Base-by-base conservation (phyloP, 2,113 vertebrate species). In the Apodemus sylvaticus region DNA sequence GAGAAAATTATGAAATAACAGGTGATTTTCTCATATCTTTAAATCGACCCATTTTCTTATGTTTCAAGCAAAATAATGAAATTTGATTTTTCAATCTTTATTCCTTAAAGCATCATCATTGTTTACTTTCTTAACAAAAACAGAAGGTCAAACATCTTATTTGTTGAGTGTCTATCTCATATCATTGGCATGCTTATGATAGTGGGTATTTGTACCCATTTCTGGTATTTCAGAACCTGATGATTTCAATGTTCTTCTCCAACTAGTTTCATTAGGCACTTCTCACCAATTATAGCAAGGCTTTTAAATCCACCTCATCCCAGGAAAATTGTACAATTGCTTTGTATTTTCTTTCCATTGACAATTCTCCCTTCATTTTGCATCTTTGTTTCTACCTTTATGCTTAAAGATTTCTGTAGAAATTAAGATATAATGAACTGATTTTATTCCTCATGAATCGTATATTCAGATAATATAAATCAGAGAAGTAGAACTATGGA, bases 41-140 rank as follows among this genome's bases (percentile, higher is more conserved):
- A 97, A 97, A 97, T 94, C 34, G 90, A 90, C 70, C 10, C 29
- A 17, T 91, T 93, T 92, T 95, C 45, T 93, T 94, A 83, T 94
- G 79, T 71, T 97, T 90, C 90, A 34, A 98, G 77, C 53, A 76
- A 71, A 0, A 0, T 4, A 3, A 55, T 93, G 39, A 95, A 96
- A 66, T 94, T 81, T 89, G 20, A 24, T 34, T 89, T 68, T 97
- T 51, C 29, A 89, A 91, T 90, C 88, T 92, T 94, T 29, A 60
- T 97, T 95, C 90, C 70, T 64, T 29, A 29, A 66, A 64, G 0
- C 11, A 66, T 14, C 29, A 34, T 66, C 29, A 81, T 93, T 96
- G 81, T 93, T 22, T 85, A 95, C 92, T 97, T 98, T 26, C 94
- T 76, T 74, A 87, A n/a, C 12, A 39, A 93, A 58, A 78, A 51